phyloP scores from a whole-genome alignment of 2,888 invertebrate genomes.

The Yponomeuta sedellus region DNA sequence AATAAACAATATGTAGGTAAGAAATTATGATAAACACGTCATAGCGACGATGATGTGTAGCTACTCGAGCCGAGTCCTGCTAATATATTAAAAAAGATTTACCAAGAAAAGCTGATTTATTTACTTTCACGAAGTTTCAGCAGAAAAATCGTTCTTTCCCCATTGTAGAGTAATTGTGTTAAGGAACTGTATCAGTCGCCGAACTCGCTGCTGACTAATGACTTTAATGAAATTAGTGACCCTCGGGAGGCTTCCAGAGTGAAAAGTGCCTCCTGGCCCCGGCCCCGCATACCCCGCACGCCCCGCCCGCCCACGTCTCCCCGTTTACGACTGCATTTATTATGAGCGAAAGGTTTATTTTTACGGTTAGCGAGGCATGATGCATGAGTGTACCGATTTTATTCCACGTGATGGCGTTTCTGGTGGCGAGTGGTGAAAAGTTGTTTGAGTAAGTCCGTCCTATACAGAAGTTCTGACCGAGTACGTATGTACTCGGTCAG shows the following conservation, averaged over 20 bases:
- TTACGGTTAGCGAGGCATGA: not conserved
- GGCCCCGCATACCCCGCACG: not conserved
- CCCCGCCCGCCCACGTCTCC: not conserved
- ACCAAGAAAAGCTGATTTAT: not conserved
- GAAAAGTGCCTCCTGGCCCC: not conserved
- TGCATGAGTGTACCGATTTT: not conserved
- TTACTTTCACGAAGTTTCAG: not conserved
- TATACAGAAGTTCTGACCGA: too few relatives aligned
- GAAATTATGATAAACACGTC: too few relatives aligned
- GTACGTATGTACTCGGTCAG: too few relatives aligned
- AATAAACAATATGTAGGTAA: too few relatives aligned
- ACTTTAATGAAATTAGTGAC: not conserved
- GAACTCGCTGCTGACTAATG: not conserved
- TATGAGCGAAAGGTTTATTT: not conserved
- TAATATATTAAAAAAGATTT: too few relatives aligned
- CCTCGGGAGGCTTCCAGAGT: not conserved
- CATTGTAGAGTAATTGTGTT: not conserved
- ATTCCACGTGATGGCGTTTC: not conserved
- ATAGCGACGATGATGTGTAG: too few relatives aligned
- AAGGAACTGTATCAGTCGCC: not conserved
- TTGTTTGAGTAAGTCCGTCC: too few relatives aligned
- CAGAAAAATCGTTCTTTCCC: not conserved
- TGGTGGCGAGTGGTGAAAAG: too few relatives aligned
- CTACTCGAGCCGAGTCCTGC: too few relatives aligned
- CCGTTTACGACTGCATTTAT: not conserved